Base-by-base conservation (phyloP, 2,888 invertebrate genomes). In the Patella ulyssiponensis region DNA sequence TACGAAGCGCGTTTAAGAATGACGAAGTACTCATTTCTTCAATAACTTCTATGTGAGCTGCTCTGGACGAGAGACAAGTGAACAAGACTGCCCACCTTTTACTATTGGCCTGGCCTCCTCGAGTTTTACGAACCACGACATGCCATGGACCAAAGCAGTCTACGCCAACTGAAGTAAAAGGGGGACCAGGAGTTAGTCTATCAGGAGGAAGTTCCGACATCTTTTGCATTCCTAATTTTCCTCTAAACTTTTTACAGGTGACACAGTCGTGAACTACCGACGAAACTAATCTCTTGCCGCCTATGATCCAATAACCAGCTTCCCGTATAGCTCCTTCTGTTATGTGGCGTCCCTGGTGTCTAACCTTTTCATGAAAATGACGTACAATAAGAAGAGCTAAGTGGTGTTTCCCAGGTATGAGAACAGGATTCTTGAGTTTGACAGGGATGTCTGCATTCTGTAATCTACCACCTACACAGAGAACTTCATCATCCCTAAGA, bases 81-180 rank as follows among this genome's bases (percentile, higher is more conserved):
- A 85, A 83, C 1, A 84, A 20, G 0, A 78, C 58, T 12, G 80
- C 82, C 84, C 82, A 84, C 12, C 83, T 69, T 71, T 85, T 85
- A 14, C 76, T 58, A 12, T 70, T 27, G 15, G 83, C 77, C 2
- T 51, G 71, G 0, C 83, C 80, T 20, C 81, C 80, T 70, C 81
- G 74, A 2, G 82, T 83, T 58, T 74, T 77, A 23, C 82, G 70
- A 2, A 81, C 51, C 3, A 81, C 72, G 1, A 84, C 76, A 9
- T 52, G 27, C 80, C 80, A 85, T 1, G 81, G 82, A 5, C 81
- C 83, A 71, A 84, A 84, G 0, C 72, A 77, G 72, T 84, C 83
- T 14, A 80, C 58, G 3, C 81, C 83, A 27, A 83, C 78, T n/a
- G 75, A 72, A 7, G 79, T 75, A 71, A 82, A 82, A 52, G 81